A percentile compares a stretch with the other conserved stretches of the same genome.
These are phyloP conservation scores for Spisula subtruncata DNA, from an alignment of 2,888 invertebrate species.

Conservation along the genomic window DNA sequence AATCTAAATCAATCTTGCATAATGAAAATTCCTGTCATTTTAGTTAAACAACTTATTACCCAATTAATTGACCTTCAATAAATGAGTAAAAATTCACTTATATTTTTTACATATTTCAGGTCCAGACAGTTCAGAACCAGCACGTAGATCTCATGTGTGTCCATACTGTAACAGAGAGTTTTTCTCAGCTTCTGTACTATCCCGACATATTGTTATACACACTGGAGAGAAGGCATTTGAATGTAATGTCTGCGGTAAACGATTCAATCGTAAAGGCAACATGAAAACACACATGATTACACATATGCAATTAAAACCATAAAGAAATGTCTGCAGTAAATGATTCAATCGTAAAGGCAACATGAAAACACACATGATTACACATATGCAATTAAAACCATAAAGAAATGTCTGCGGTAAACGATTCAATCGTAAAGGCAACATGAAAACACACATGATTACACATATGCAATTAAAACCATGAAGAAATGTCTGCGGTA, in stretches of 20 bases:
- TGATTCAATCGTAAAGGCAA: constrained; percentile 39
- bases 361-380: constrained; percentile 38
- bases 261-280: constrained; percentile 41
- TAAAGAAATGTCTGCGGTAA: too few relatives aligned
- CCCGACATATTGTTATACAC: constrained; percentile 23
- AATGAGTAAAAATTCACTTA: neutral
- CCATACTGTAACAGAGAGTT: constrained; percentile 38
- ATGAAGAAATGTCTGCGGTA: neutral
- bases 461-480: too few relatives aligned
- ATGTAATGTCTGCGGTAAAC: constrained; percentile 15
- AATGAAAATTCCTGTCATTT: too few relatives aligned
- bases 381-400: constrained; percentile 10
- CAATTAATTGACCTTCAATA: too few relatives aligned
- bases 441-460: too few relatives aligned
- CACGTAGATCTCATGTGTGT: constrained; percentile 29
- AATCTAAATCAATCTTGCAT: too few relatives aligned
- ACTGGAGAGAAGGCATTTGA: constrained; percentile 36
- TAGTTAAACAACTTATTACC: too few relatives aligned
- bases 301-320: constrained; percentile 13
- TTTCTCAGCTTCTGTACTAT: neutral
- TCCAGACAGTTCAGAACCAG: neutral
- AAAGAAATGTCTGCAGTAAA: constrained; percentile 3
- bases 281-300: constrained; percentile 37
- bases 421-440: too few relatives aligned
- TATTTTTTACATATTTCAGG: neutral